Conservation (phyloP, 2,797 vertebrate genomes). For the Eupleurogrammus muticus region DNA sequence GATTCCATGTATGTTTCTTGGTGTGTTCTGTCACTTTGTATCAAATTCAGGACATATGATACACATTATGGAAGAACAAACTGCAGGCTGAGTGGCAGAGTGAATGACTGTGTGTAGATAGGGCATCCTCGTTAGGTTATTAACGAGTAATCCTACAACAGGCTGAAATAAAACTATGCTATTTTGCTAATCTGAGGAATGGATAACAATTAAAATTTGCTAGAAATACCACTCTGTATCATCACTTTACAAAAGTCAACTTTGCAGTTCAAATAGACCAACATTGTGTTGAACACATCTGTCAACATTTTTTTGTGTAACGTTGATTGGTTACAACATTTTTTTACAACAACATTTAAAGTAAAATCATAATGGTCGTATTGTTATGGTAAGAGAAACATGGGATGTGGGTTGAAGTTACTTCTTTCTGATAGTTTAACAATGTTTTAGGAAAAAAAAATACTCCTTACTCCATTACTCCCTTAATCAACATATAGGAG, state of each 20-base stretch:
- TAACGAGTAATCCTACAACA: background rate
- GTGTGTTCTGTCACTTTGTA: constrained; percentile 21
- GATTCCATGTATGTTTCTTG: constrained; percentile 36
- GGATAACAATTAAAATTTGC: no score
- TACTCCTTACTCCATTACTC: no score
- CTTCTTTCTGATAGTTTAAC: background rate
- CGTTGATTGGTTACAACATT: no score
- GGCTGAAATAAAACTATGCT: background rate
- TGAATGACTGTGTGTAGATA: background rate
- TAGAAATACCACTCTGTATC: background rate
- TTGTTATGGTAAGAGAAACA: background rate
- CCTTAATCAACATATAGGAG: no score
- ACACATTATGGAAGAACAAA: background rate
- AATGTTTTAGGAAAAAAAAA: no score
- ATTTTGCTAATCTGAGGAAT: background rate
- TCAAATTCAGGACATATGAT: constrained; percentile 10
- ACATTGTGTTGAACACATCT: no score
- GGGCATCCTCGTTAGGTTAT: background rate
- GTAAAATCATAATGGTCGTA: background rate
- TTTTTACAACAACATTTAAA: no score
- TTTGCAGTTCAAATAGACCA: background rate
- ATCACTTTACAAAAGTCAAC: background rate
- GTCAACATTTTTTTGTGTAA: no score
- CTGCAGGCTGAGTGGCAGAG: background rate
- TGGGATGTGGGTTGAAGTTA: background rate